Evolutionary conservation across 2,888 invertebrate genomes (phyloP).

Genomic region (Tyria jacobaeae): DNA sequence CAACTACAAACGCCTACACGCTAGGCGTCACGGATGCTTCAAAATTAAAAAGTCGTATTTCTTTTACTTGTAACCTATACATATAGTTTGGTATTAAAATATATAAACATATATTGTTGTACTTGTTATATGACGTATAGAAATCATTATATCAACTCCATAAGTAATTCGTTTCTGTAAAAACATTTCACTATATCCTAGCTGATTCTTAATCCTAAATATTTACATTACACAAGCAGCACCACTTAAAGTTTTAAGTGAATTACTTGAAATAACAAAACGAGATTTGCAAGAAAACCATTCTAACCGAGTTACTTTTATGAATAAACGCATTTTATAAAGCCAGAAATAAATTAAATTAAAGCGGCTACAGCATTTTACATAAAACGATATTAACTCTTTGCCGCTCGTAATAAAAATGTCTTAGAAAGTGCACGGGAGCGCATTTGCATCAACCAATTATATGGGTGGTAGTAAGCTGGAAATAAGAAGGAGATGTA

Average conservation of each 20-base stretch:
- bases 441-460: constrained; percentile 65
- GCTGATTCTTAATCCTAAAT: background rate
- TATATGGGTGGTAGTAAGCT: constrained; percentile 32
- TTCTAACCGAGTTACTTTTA: constrained; percentile 39
- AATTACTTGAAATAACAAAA: constrained; percentile 30
- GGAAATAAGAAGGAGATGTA: constrained; percentile 48
- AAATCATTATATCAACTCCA: too few species aligned
- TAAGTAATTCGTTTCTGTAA: too few species aligned
- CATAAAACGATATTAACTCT: constrained; percentile 74
- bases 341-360: constrained; percentile 58
- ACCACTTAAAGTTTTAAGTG: background rate
- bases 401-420: constrained; percentile 71
- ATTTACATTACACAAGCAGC: background rate
- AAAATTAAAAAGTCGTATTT: too few species aligned
- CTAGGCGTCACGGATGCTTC: too few species aligned
- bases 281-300: constrained; percentile 36
- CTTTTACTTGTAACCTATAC: too few species aligned
- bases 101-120: too few species aligned
- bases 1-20: too few species aligned
- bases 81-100: too few species aligned
- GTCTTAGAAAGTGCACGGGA: constrained; percentile 63
- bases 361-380: constrained; percentile 60
- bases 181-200: background rate
- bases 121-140: too few species aligned
- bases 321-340: constrained; percentile 50